Conservation (phyloP, 2,888 invertebrate genomes). For the Linyphia triangularis region DNA sequence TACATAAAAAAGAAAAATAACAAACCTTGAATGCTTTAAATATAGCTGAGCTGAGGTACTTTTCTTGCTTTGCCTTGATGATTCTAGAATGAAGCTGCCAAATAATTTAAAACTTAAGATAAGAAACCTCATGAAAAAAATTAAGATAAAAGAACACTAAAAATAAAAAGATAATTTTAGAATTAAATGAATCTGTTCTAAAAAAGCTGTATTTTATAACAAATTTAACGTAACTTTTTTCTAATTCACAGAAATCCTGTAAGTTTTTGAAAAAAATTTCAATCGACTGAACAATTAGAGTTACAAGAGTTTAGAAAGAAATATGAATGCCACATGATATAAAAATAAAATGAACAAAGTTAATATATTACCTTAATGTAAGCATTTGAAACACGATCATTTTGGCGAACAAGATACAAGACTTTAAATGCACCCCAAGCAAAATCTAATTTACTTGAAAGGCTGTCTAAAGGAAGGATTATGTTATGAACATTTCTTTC, state of each 20-base stretch:
- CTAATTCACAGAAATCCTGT: no score
- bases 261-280: neutral
- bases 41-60: slow-evolving; percentile 86
- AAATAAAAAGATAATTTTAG: no score
- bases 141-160: neutral
- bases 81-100: slow-evolving; percentile 89
- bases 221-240: no score
- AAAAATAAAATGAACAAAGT: neutral
- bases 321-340: neutral
- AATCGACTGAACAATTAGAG: no score
- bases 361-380: slow-evolving; percentile 78
- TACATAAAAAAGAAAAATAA: neutral
- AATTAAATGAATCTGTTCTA: no score
- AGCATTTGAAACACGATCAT: slow-evolving; percentile 77
- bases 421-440: slow-evolving; percentile 94
- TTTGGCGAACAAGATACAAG: slow-evolving; percentile 86
- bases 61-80: slow-evolving; percentile 86
- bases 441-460: slow-evolving; percentile 87
- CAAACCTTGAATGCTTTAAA: slow-evolving; percentile 84
- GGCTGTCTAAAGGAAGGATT: slow-evolving; percentile 87
- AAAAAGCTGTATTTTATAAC: no score
- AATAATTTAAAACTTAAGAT: slow-evolving; percentile 35
- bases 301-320: neutral
- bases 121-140: neutral
- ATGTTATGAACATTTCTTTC: slow-evolving; percentile 85